A percentile compares a stretch with the other conserved stretches of the same genome.
Conservation (phyloP, 2,797 vertebrate genomes). For the Thalassophryne amazonica region DNA sequence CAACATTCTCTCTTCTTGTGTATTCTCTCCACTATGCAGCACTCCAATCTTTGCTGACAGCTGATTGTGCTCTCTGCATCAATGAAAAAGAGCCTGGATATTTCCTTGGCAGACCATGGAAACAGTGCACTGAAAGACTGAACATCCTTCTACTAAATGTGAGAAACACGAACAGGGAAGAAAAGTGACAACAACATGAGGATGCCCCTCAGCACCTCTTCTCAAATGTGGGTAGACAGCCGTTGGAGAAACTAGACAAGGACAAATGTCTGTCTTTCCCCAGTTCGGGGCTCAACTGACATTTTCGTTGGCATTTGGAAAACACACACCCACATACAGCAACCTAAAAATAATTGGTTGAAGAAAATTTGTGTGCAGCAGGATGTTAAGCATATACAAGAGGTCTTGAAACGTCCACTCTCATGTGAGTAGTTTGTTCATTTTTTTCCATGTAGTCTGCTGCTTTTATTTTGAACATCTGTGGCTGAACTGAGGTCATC, state of each 20-base stretch:
- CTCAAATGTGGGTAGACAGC: slow-evolving; percentile 55
- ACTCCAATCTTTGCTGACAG: slow-evolving; percentile 60
- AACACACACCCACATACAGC: slow-evolving; percentile 32
- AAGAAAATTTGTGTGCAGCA: slow-evolving; percentile 4
- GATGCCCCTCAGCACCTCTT: slow-evolving; percentile 44
- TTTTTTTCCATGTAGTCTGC: slow-evolving; percentile 5
- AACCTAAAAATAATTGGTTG: slow-evolving; percentile 29
- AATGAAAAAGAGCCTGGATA: slow-evolving; percentile 35
- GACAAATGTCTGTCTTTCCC: slow-evolving; percentile 54
- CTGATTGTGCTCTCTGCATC: slow-evolving; percentile 51
- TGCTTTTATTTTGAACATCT: slow-evolving; percentile 1
- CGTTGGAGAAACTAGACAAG: slow-evolving; percentile 58
- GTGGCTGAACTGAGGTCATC: slow-evolving; percentile 5
- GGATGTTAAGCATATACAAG: slow-evolving; percentile 8
- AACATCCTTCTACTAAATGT: not conserved
- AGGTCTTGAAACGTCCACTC: slow-evolving; percentile 12
- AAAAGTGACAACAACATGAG: slow-evolving; percentile 33
- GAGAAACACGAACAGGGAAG: slow-evolving; percentile 13
- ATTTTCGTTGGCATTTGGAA: slow-evolving; percentile 69
- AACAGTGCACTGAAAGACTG: not conserved
- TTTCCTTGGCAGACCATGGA: slow-evolving; percentile 47
- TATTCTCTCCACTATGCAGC: slow-evolving; percentile 57
- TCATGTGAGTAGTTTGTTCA: slow-evolving; percentile 7
- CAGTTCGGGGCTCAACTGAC: slow-evolving; percentile 40
- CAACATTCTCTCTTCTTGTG: slow-evolving; percentile 59